A percentile compares a stretch with the other conserved stretches of the same genome.
These are phyloP conservation scores for Diabrotica balteata DNA, from an alignment of 2,888 invertebrate species.

Conservation along the genomic window DNA sequence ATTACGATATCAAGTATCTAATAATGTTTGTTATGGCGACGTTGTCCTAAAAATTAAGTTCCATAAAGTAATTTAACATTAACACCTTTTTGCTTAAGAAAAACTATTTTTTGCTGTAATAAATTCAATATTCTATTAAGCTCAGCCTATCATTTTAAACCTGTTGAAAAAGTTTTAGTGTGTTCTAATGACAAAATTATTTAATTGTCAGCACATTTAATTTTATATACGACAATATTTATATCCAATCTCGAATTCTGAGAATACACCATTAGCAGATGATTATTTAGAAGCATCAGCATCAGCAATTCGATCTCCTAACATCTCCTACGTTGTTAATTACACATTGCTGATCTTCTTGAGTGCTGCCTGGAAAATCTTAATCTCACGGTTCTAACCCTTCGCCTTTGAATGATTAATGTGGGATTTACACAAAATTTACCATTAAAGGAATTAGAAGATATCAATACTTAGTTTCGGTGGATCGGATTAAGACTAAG, in stretches of 20 bases:
- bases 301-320: constrained; percentile 40
- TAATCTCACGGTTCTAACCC: constrained; percentile 38
- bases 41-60: too few species aligned
- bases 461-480: constrained; percentile 25
- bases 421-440: constrained; percentile 40
- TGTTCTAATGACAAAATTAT: too few species aligned
- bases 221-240: too few species aligned
- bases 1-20: too few species aligned
- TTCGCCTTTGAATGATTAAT: constrained; percentile 41
- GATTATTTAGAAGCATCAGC: constrained; percentile 44
- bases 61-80: too few species aligned
- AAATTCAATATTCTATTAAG: too few species aligned
- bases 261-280: constrained; percentile 42
- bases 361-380: constrained; percentile 41
- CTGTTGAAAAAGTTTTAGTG: too few species aligned
- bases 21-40: too few species aligned
- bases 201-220: too few species aligned
- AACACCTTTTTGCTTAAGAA: too few species aligned
- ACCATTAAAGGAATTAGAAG: constrained; percentile 37
- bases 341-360: constrained; percentile 42
- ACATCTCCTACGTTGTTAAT: constrained; percentile 45
- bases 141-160: too few species aligned
- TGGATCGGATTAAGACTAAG: constrained; percentile 5
- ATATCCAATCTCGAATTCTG: constrained; percentile 26
- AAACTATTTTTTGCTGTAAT: too few species aligned